A percentile compares a stretch with the other conserved stretches of the same genome.
phyloP scores from a whole-genome alignment of 2,888 invertebrate species.

The Neoscelio sp. region DNA sequence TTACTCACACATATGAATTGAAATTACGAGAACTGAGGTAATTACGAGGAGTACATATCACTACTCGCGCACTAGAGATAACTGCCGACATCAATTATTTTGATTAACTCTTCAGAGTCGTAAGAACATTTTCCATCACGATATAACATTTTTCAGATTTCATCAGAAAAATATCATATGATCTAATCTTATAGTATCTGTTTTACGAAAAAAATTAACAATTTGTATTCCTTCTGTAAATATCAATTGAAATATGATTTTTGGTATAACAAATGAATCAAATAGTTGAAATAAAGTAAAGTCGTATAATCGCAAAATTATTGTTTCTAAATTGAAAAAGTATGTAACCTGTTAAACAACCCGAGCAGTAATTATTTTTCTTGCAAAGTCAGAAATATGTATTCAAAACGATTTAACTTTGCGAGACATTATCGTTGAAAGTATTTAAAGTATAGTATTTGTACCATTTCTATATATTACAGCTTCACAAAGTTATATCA shows the following conservation, averaged over 20 bases:
- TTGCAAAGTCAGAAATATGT: no score
- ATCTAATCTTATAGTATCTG: no score
- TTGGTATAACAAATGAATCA: constrained; percentile 2
- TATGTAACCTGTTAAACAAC: no score
- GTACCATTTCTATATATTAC: no score
- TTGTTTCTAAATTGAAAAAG: no score
- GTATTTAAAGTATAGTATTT: no score
- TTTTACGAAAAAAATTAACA: not conserved
- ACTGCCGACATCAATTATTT: constrained; percentile 39
- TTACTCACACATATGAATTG: constrained; percentile 29
- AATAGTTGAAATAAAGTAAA: no score
- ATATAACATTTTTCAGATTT: constrained; percentile 20
- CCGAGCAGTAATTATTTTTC: no score
- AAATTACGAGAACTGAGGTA: constrained; percentile 18
- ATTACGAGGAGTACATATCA: constrained; percentile 39
- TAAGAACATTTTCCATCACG: constrained; percentile 6
- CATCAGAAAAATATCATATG: not conserved
- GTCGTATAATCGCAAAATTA: no score
- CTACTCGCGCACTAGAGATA: constrained; percentile 10
- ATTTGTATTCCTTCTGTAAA: constrained; percentile 3
- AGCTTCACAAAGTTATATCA: no score
- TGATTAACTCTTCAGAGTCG: constrained; percentile 37
- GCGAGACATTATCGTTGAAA: no score
- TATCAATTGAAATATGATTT: not conserved
- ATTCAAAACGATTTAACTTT: no score